Evolutionary conservation across 2,888 invertebrate species (phyloP).

Genomic region (Seira sanloemensis): DNA sequence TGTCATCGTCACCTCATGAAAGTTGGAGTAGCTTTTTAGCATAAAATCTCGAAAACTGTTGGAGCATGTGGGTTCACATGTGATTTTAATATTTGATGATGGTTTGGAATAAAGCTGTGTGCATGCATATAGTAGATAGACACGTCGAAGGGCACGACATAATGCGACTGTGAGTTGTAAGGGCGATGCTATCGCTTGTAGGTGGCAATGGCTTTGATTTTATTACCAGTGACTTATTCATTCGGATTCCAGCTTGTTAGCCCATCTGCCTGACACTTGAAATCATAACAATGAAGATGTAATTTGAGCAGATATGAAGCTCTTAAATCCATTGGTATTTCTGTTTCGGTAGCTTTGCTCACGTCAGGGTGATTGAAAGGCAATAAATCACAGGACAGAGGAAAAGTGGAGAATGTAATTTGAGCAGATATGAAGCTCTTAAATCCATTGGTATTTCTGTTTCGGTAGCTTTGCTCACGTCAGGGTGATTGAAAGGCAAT

Average conservation of each 20-base stretch:
- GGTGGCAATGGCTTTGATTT: neutral
- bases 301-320: neutral
- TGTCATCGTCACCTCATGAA: no score
- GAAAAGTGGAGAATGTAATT: neutral
- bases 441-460: neutral
- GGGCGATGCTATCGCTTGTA: no score
- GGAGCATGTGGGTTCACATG: no score
- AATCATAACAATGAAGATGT: conserved; percentile 1
- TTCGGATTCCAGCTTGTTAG: no score
- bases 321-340: neutral
- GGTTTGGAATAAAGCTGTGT: no score
- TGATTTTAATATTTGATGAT: no score
- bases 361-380: conserved; percentile 58
- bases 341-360: conserved; percentile 51
- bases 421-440: neutral
- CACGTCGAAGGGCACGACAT: no score
- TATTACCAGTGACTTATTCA: no score
- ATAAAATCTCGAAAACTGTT: no score
- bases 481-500: conserved; percentile 60
- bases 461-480: conserved; percentile 55
- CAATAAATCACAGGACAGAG: conserved; percentile 49
- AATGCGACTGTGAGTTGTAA: no score
- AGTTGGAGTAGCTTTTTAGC: no score
- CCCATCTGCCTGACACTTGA: neutral
- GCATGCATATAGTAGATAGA: no score